phyloP scores from a whole-genome alignment of 2,888 invertebrate species.

The Trichogramma dendrolimi region DNA sequence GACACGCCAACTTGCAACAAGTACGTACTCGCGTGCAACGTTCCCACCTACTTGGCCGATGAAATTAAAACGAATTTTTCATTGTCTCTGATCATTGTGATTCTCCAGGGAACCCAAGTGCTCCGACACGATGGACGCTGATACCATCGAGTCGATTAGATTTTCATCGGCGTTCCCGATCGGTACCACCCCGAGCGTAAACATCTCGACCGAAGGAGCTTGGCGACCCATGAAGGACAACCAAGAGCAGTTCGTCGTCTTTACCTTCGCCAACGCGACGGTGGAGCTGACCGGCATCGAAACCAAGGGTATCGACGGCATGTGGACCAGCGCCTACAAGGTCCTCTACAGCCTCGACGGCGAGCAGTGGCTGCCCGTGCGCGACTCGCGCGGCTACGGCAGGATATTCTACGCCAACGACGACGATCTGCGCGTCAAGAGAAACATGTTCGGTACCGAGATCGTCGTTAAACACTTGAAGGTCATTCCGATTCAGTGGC shows the following conservation, averaged over 20 bases:
- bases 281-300: slow-evolving; percentile 74
- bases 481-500: slow-evolving; percentile 70
- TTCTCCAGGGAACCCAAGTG: slow-evolving; percentile 74
- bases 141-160: slow-evolving; percentile 61
- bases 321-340: slow-evolving; percentile 73
- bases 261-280: slow-evolving; percentile 68
- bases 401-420: slow-evolving; percentile 70
- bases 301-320: slow-evolving; percentile 67
- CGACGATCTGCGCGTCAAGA: slow-evolving; percentile 60
- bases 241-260: slow-evolving; percentile 53
- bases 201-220: slow-evolving; percentile 31
- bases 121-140: slow-evolving; percentile 51
- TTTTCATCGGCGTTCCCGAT: slow-evolving; percentile 56
- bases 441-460: slow-evolving; percentile 68
- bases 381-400: slow-evolving; percentile 56
- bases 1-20: slow-evolving; percentile 55
- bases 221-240: slow-evolving; percentile 40
- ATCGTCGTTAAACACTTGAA: slow-evolving; percentile 69
- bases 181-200: slow-evolving; percentile 31
- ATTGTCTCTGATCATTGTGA: slow-evolving; percentile 24
- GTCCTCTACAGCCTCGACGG: slow-evolving; percentile 72
- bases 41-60: too few relatives aligned
- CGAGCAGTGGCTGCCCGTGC: slow-evolving; percentile 66
- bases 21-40: slow-evolving; percentile 30
- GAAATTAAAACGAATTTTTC: neutral